Evolutionary conservation across 2,888 invertebrate species (phyloP).

Genomic region (Bedellia somnulentella): DNA sequence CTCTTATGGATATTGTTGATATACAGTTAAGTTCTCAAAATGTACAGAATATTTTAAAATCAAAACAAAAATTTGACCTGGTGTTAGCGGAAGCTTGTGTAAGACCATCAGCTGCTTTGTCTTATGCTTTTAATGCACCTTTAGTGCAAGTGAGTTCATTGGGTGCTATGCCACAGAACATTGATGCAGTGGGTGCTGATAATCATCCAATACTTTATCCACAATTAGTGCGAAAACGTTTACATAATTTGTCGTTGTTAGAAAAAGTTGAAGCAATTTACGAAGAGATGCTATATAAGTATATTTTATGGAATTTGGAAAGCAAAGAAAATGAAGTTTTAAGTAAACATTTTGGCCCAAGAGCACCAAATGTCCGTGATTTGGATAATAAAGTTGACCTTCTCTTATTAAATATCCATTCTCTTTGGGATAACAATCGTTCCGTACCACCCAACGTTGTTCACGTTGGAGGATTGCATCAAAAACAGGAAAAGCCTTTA

Average conservation of each 20-base stretch:
- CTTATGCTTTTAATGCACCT: conserved; percentile 10
- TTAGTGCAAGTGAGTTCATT: conserved; percentile 1
- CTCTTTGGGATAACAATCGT: conserved; percentile 1
- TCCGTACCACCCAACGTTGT: conserved; percentile 1
- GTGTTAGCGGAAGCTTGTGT: conserved; percentile 1
- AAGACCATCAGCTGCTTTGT: neutral
- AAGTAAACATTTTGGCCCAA: neutral
- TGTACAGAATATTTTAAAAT: conserved; percentile 1
- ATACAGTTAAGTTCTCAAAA: neutral
- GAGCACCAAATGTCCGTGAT: neutral
- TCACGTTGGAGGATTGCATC: neutral
- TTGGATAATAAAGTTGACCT: neutral
- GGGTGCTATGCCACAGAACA: neutral
- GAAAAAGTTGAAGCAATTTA: conserved; percentile 2
- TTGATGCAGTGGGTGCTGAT: neutral
- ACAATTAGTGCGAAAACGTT: neutral
- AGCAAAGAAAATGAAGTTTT: neutral
- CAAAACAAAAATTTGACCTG: conserved; percentile 1
- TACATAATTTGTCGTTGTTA: neutral
- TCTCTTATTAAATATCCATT: neutral
- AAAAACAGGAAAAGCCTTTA: neutral
- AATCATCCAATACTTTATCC: conserved; percentile 2
- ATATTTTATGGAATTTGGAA: neutral
- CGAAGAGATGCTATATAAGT: neutral
- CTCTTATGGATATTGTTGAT: neutral